phyloP scores from a whole-genome alignment of 1,140 invertebrate species.

The Bombus impatiens region DNA sequence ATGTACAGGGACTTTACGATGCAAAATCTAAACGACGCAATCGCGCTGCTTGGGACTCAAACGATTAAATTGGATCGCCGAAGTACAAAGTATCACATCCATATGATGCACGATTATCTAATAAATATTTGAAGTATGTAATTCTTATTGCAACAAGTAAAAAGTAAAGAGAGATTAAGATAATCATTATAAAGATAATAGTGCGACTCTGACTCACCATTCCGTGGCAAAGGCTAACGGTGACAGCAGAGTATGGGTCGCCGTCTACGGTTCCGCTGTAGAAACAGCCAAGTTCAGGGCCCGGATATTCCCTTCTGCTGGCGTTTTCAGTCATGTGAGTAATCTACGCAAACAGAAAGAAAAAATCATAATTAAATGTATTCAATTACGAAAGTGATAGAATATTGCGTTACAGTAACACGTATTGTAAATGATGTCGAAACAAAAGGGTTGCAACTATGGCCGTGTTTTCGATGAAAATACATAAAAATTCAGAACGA shows the following conservation, averaged over 20 bases:
- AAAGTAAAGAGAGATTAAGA: background rate
- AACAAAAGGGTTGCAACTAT: too few relatives aligned
- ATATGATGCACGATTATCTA: background rate
- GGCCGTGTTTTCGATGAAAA: too few relatives aligned
- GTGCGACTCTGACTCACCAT: constrained; percentile 86
- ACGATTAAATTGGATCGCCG: background rate
- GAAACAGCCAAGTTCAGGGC: constrained; percentile 85
- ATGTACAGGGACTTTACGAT: too few relatives aligned
- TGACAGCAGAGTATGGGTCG: constrained; percentile 86
- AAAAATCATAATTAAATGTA: background rate
- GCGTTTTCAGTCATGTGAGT: constrained; percentile 84
- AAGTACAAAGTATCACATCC: background rate
- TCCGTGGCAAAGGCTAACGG: constrained; percentile 89
- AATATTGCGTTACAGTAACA: background rate
- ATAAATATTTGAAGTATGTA: background rate
- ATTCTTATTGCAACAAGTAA: background rate
- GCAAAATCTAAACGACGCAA: too few relatives aligned
- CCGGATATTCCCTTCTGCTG: constrained; percentile 80
- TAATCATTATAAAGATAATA: background rate
- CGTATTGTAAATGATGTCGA: too few relatives aligned
- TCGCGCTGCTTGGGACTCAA: too few relatives aligned
- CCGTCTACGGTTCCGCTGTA: constrained; percentile 87
- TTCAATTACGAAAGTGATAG: background rate
- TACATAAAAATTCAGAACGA: background rate
- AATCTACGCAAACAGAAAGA: constrained; percentile 77